Evolutionary conservation across 2,113 vertebrate genomes (phyloP), one percentile per base, ranked within the genome.

Genomic region (Arothron firmamentum): DNA sequence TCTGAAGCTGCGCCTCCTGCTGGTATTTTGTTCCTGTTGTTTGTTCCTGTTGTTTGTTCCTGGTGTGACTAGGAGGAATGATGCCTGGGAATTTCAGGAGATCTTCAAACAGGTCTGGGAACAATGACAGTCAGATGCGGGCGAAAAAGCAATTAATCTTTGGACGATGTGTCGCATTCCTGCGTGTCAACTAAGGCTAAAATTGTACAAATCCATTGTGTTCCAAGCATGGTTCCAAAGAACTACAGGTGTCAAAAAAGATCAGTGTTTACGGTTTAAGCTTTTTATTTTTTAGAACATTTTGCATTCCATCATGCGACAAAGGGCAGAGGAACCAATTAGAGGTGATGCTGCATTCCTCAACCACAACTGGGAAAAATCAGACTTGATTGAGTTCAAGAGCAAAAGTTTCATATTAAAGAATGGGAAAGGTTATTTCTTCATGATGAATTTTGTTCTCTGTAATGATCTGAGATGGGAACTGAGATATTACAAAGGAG

Each of bases 41-140:
- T 48, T 62, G 16, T 66, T 79, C n/a, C 5, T 1, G 31, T 58
- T 74, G 67, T 73, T 48, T 62, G n/a, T n/a, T n/a, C n/a, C n/a
- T n/a, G n/a, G n/a, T n/a, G n/a, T 65, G 59, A 78, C 66, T 70
- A 47, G 56, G 56, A 70, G 67, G 77, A 76, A 63, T 65, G 76
- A 67, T 16, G 0, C 55, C 1, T 1, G 45, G 73, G 63, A 77
- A 87, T 76, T 54, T 67, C 19, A 60, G 69, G 28, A 50, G 75
- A 38, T 52, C 62, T 62, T 56, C 52, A 45, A 72, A 72, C 51
- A 59, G 56, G 18, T 38, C 28, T 12, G 10, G 61, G 62, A 53
- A 72, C 17, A 70, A 75, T 59, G 57, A 50, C 62, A 38, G 25
- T 28, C 17, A 12, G 45, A 19, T 47, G 68, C 28, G 49, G 62